These are phyloP conservation scores for Phalloptychus januarius DNA, from an alignment of 2,797 vertebrate species.

Conservation along the genomic window DNA sequence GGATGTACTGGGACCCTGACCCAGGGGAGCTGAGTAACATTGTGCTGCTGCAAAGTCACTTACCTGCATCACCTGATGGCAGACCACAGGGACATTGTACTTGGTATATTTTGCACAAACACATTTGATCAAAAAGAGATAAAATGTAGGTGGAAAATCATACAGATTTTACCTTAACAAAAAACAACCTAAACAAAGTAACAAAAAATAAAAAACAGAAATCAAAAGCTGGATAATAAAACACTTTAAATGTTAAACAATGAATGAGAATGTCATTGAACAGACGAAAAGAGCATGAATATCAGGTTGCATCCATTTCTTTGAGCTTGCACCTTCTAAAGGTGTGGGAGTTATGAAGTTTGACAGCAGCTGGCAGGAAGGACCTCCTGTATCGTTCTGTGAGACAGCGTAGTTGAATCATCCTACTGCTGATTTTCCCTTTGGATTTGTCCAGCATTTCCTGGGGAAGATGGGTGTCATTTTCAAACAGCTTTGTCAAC, in stretches of 20 bases:
- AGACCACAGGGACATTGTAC: slow-evolving; percentile 10
- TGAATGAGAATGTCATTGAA: not conserved
- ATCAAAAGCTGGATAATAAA: not conserved
- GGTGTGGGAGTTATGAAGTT: not conserved
- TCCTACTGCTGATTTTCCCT: slow-evolving; percentile 1
- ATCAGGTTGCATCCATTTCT: not conserved
- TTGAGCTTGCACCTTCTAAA: not conserved
- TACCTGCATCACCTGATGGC: slow-evolving; percentile 44
- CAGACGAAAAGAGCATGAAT: not conserved
- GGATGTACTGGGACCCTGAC: slow-evolving; percentile 46
- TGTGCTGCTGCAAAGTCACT: slow-evolving; percentile 72
- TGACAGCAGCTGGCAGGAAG: not conserved
- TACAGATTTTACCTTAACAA: not conserved
- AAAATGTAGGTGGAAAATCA: not conserved
- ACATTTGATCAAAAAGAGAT: not conserved
- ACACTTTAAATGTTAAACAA: not conserved
- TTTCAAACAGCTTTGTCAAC: not conserved
- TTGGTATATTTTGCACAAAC: not conserved
- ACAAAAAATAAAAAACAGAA: not conserved
- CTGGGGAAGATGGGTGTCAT: not conserved
- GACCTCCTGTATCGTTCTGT: not conserved
- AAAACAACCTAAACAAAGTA: not conserved
- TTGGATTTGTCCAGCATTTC: not conserved
- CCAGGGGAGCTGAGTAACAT: slow-evolving; percentile 59
- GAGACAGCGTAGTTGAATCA: not conserved